Percentiles rank a stretch among this genome's conserved stretches.
phyloP scores from a whole-genome alignment of 2,888 invertebrate genomes.

The Acleris literana region DNA sequence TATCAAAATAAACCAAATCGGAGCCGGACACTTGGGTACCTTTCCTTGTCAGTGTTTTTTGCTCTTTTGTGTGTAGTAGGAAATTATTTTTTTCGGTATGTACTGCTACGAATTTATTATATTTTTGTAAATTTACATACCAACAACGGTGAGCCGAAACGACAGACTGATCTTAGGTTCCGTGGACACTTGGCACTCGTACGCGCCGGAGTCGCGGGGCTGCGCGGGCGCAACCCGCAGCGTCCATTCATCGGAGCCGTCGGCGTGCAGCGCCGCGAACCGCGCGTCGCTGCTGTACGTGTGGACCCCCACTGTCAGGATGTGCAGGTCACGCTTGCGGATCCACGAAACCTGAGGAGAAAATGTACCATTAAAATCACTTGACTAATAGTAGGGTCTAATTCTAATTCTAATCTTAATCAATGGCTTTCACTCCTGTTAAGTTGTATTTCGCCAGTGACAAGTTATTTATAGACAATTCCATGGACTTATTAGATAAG shows the following conservation, averaged over 20 bases:
- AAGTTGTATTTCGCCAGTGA: too few relatives aligned
- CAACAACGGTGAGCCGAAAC: slow-evolving; percentile 89
- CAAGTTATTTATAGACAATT: too few relatives aligned
- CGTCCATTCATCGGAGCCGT: slow-evolving; percentile 87
- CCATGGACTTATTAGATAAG: too few relatives aligned
- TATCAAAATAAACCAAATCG: too few relatives aligned
- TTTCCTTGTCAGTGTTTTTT: too few relatives aligned
- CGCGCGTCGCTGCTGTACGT: slow-evolving; percentile 87
- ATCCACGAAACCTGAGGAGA: slow-evolving; percentile 91
- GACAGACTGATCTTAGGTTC: slow-evolving; percentile 93
- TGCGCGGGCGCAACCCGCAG: slow-evolving; percentile 81
- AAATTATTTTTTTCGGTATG: too few relatives aligned
- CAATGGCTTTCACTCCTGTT: too few relatives aligned
- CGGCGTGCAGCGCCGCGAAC: slow-evolving; percentile 85
- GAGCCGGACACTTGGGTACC: too few relatives aligned
- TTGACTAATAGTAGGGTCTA: too few relatives aligned
- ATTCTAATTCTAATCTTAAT: too few relatives aligned
- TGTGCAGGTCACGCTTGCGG: slow-evolving; percentile 90
- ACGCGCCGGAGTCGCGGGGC: slow-evolving; percentile 92
- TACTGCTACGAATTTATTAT: too few relatives aligned
- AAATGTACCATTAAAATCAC: background rate
- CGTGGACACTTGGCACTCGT: slow-evolving; percentile 96
- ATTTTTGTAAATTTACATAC: slow-evolving; percentile 80
- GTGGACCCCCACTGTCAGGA: slow-evolving; percentile 85
- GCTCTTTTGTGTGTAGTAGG: background rate